Evolutionary conservation across 2,113 vertebrate genomes (phyloP).

Genomic region (Onychostruthus taczanowskii): DNA sequence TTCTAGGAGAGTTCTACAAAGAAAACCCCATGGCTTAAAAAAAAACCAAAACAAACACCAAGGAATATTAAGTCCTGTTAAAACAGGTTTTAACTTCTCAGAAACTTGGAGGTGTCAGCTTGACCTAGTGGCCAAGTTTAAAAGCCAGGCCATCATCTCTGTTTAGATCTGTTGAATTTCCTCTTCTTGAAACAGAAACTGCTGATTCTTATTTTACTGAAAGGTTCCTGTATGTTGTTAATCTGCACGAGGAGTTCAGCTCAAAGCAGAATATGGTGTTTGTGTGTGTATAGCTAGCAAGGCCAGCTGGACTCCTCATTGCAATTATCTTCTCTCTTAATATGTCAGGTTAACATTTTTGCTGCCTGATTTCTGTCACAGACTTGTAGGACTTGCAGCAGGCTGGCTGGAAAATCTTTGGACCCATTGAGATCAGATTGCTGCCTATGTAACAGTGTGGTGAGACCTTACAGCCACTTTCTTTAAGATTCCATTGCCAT

Average conservation of each 20-base stretch:
- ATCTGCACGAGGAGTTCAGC: background rate
- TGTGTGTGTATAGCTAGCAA: background rate
- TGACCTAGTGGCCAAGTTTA: background rate
- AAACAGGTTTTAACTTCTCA: background rate
- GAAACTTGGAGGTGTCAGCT: background rate
- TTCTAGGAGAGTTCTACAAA: background rate
- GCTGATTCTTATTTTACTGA: background rate
- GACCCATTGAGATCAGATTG: background rate
- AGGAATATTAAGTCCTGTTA: background rate
- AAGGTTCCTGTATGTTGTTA: background rate
- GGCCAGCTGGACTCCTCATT: background rate
- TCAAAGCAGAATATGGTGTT: background rate
- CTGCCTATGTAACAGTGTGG: background rate
- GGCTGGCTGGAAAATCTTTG: background rate
- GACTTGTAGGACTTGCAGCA: too few relatives aligned
- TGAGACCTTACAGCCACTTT: background rate
- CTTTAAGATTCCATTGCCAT: background rate
- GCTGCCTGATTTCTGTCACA: background rate
- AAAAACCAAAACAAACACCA: background rate
- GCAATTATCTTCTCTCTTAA: background rate
- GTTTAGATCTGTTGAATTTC: background rate
- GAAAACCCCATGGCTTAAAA: background rate
- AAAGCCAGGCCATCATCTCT: background rate
- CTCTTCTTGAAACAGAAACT: background rate
- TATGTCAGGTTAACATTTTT: background rate